Evolutionary conservation across 2,113 vertebrate genomes (phyloP), one percentile per base, ranked within the genome.

Genomic region (Sinocyclocheilus rhinocerous): DNA sequence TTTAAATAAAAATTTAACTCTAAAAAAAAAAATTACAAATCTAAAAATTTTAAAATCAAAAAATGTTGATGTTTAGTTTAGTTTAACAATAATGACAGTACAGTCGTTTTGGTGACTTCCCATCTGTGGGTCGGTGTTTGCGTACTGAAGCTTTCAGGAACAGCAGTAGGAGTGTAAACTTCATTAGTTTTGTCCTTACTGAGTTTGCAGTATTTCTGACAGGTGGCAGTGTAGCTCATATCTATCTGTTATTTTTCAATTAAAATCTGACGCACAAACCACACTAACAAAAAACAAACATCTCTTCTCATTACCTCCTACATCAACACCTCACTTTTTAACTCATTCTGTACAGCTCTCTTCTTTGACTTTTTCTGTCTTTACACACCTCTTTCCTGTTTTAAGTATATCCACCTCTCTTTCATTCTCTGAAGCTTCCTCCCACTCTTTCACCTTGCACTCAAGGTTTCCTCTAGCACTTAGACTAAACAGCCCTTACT

Each of bases 221-320:
- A 93, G 91, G 94, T 92, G 93, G 94, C 93, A 94, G 91, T 92
- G 86, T 86, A 94, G 87, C 90, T 77, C 5, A 93, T 91, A 90
- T 26, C 90, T 84, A 55, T 72, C 82, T 95, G 94, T 94, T 95
- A 89, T 94, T 95, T 90, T 95, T 95, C 93, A 94, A 95, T 94
- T 94, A 94, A 92, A 89, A 81, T 67, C 76, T 76, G 85, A 89
- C 90, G 63, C 85, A 84, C 48, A 87, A 84, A 67, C 24, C 67
- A 36, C 55, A 84, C 15, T 57, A 55, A 84, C 45, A 33, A 33
- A 67, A 45, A 84, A 89, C 88, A 80, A 88, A 85, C 79, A 84
- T 86, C 92, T 93, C 90, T 92, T 90, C 91, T 88, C 87, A 82
- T 79, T 22, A 29, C 67, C 50, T 75, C 88, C 93, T 81, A 76